phyloP scores from a whole-genome alignment of 2,888 invertebrate genomes.

The Horisme vitalbata region DNA sequence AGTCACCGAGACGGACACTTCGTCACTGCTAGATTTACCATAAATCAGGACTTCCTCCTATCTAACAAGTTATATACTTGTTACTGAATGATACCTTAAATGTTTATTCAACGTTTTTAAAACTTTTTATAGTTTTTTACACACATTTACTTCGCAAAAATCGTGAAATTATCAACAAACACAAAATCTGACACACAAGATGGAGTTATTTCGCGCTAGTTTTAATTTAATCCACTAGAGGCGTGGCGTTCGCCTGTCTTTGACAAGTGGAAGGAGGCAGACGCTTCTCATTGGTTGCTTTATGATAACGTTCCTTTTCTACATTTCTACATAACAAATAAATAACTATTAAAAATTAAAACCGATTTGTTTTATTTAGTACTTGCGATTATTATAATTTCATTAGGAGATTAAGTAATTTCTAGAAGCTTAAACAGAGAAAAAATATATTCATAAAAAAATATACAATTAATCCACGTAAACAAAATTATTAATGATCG shows the following conservation, averaged over 20 bases:
- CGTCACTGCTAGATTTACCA: slow-evolving; percentile 72
- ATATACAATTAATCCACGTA: too few relatives aligned
- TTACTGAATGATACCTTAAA: slow-evolving; percentile 41
- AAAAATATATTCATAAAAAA: too few relatives aligned
- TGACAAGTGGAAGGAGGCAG: slow-evolving; percentile 54
- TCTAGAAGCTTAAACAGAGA: too few relatives aligned
- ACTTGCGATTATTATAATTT: too few relatives aligned
- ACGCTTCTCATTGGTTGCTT: slow-evolving; percentile 54
- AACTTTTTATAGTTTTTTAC: slow-evolving; percentile 59
- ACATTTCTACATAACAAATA: background rate
- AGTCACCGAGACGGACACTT: slow-evolving; percentile 76
- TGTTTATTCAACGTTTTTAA: slow-evolving; percentile 46
- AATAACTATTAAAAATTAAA: too few relatives aligned
- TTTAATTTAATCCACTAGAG: slow-evolving; percentile 68
- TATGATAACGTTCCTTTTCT: slow-evolving; percentile 54
- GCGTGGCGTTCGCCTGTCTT: slow-evolving; percentile 56
- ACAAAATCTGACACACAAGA: slow-evolving; percentile 85
- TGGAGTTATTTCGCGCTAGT: slow-evolving; percentile 84
- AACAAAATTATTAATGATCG: slow-evolving; percentile 42
- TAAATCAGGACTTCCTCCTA: slow-evolving; percentile 36
- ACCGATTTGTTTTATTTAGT: too few relatives aligned
- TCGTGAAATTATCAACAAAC: slow-evolving; percentile 80
- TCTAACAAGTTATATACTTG: slow-evolving; percentile 33
- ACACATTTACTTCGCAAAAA: slow-evolving; percentile 62
- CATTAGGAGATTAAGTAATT: too few relatives aligned